Percentiles rank a stretch among this genome's conserved stretches.
These are phyloP conservation scores for Ceratina japonica DNA, from an alignment of 1,140 invertebrate genomes.

Conservation along the genomic window DNA sequence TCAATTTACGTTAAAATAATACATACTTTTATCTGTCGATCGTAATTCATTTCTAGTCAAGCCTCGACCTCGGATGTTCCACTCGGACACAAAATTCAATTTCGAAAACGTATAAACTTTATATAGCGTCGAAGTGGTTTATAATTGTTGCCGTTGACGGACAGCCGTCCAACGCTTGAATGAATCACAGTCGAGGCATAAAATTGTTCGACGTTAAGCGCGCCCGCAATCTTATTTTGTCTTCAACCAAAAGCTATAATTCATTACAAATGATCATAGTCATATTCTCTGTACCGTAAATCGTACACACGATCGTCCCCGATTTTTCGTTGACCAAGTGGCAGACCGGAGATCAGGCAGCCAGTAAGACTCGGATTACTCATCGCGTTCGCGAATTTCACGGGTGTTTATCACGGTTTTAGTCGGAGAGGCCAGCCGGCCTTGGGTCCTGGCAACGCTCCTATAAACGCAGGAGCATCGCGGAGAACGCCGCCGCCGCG, in stretches of 20 bases:
- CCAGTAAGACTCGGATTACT: constrained; percentile 22
- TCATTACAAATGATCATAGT: neutral
- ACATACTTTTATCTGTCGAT: no score
- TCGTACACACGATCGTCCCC: neutral
- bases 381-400: constrained; percentile 44
- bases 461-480: constrained; percentile 37
- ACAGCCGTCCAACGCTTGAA: neutral
- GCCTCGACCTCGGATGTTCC: neutral
- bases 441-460: constrained; percentile 52
- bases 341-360: neutral
- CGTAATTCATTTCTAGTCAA: neutral
- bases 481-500: constrained; percentile 4
- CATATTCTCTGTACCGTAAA: no score
- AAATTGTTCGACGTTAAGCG: neutral
- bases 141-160: neutral
- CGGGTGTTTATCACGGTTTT: constrained; percentile 46
- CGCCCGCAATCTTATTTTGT: no score
- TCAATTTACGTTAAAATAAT: no score
- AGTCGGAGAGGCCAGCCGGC: constrained; percentile 28
- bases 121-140: neutral
- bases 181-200: neutral
- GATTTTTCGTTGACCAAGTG: neutral
- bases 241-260: no score
- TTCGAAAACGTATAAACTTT: neutral
- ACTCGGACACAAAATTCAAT: neutral